These are phyloP conservation scores for Notothenia rossii DNA, from an alignment of 2,113 vertebrate genomes.

Conservation along the genomic window DNA sequence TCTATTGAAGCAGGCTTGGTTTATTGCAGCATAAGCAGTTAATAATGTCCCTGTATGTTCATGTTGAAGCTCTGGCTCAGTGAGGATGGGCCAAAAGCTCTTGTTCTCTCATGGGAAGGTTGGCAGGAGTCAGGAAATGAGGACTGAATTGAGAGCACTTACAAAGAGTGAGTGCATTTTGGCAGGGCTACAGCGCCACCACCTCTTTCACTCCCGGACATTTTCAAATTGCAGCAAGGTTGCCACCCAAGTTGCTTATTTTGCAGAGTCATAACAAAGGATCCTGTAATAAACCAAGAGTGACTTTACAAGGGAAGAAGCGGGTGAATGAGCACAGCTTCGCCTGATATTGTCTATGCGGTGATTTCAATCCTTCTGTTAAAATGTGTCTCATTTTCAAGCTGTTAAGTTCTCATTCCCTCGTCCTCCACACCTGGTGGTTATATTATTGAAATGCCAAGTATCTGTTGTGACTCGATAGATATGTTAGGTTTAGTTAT, in stretches of 20 bases:
- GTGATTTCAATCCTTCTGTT: conserved; percentile 16
- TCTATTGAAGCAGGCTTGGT: conserved; percentile 11
- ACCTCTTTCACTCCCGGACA: conserved; percentile 23
- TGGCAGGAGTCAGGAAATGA: conserved; percentile 66
- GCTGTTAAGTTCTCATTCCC: conserved; percentile 15
- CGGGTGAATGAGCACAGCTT: not conserved
- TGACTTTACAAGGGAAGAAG: conserved; percentile 12
- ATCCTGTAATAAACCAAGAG: conserved; percentile 25
- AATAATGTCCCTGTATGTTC: conserved; percentile 34
- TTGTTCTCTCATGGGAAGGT: conserved; percentile 48
- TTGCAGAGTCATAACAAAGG: conserved; percentile 54
- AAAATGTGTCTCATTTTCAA: conserved; percentile 28
- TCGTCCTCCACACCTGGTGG: not conserved
- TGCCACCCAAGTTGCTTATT: conserved; percentile 34
- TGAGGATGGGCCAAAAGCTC: conserved; percentile 30
- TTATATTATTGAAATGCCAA: not conserved
- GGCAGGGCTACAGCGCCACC: conserved; percentile 50
- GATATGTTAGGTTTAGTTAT: no score
- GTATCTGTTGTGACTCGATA: no score
- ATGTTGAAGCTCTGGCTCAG: conserved; percentile 41
- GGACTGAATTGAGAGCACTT: conserved; percentile 61
- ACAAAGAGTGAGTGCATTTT: conserved; percentile 58
- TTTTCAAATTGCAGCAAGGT: conserved; percentile 49
- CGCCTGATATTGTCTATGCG: not conserved
- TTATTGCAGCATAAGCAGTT: conserved; percentile 43